These are phyloP conservation scores for Zhuqinia jingwanae DNA, from an alignment of 2,888 invertebrate species.

Conservation along the genomic window DNA sequence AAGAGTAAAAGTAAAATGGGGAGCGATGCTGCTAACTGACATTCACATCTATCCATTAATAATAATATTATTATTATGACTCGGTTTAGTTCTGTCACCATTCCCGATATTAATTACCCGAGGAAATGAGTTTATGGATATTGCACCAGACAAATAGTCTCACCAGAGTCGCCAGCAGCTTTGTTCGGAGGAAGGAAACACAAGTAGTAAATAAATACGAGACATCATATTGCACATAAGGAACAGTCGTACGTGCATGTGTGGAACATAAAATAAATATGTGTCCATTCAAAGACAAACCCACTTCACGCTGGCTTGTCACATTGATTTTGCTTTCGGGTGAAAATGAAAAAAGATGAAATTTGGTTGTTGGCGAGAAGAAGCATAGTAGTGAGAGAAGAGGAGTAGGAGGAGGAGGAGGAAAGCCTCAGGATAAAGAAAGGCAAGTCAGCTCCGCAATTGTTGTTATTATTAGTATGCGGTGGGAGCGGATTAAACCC, in stretches of 20 bases:
- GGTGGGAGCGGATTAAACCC: slow-evolving; percentile 41
- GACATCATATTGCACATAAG: background rate
- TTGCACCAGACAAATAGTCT: slow-evolving; percentile 31
- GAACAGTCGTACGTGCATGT: slow-evolving; percentile 29
- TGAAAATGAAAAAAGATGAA: slow-evolving; percentile 15
- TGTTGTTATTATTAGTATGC: slow-evolving; percentile 35
- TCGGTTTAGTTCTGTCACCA: slow-evolving; percentile 63
- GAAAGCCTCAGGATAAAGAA: slow-evolving; percentile 19
- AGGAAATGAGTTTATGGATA: slow-evolving; percentile 67
- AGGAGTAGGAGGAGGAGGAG: slow-evolving; percentile 1
- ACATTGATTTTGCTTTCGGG: slow-evolving; percentile 47
- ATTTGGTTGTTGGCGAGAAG: background rate
- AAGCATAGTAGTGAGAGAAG: background rate
- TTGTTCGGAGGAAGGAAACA: slow-evolving; percentile 9
- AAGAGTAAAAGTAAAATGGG: background rate
- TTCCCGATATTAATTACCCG: slow-evolving; percentile 68
- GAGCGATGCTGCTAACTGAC: background rate
- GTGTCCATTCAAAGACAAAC: background rate
- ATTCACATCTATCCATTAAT: slow-evolving; percentile 34
- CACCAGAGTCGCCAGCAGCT: slow-evolving; percentile 6
- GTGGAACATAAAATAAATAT: slow-evolving; percentile 13
- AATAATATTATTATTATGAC: slow-evolving; percentile 5
- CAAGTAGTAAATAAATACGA: slow-evolving; percentile 27
- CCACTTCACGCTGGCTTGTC: slow-evolving; percentile 54
- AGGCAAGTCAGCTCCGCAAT: slow-evolving; percentile 10